Percentiles rank a stretch among this genome's conserved stretches.
These are phyloP conservation scores for Meteorus cinctellus DNA, from an alignment of 2,888 invertebrate genomes.

Conservation along the genomic window DNA sequence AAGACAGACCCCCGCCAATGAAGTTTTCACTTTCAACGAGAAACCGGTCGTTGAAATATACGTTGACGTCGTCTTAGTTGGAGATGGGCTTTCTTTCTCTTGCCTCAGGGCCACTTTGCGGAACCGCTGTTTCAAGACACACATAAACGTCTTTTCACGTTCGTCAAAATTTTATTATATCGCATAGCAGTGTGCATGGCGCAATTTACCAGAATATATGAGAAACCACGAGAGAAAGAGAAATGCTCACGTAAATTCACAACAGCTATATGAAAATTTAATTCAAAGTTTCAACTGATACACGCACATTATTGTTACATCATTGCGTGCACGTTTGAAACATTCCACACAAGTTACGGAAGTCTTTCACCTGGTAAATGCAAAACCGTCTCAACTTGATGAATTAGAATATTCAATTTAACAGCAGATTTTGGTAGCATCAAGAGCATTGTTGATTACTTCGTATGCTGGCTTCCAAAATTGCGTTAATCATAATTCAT, in stretches of 20 bases:
- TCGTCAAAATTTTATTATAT: slow-evolving; percentile 1
- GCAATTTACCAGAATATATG: neutral
- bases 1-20: neutral
- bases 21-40: slow-evolving; percentile 47
- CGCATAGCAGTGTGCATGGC: neutral
- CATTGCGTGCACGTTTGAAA: neutral
- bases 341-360: neutral
- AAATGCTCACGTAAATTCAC: neutral
- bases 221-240: neutral
- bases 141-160: neutral
- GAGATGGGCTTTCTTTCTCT: slow-evolving; percentile 39
- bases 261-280: neutral
- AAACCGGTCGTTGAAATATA: slow-evolving; percentile 45
- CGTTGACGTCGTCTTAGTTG: slow-evolving; percentile 1
- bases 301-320: neutral
- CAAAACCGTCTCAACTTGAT: neutral
- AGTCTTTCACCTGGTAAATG: neutral
- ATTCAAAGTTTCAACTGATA: neutral
- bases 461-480: neutral
- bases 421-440: neutral
- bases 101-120: slow-evolving; percentile 27
- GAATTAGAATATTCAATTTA: neutral
- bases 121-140: slow-evolving; percentile 6
- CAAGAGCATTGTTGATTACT: neutral
- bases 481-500: neutral